Evolutionary conservation across 2,797 vertebrate genomes (phyloP), one percentile per base, ranked within the genome.

Genomic region (Sebastes jordani): DNA sequence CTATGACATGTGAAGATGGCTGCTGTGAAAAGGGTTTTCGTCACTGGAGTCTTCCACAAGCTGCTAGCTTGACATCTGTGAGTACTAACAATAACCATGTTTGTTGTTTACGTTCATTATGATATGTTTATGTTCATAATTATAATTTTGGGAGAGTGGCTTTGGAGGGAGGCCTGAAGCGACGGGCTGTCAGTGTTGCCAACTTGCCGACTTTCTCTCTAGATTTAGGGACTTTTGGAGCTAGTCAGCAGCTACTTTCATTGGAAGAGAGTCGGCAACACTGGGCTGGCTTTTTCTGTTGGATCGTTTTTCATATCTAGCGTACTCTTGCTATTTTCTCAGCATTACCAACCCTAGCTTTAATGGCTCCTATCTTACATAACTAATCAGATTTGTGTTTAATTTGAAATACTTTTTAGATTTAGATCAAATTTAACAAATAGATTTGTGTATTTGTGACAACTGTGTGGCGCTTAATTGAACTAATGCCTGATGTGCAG

Each of bases 201-300:
- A 2, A 46, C 16, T 18, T 18, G 42, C 0, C 1, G 16, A 46
- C 42, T 46, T 46, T 46, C 42, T 52, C 20, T 52, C 49, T 52
- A n/a, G 18, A 52, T n/a, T n/a, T 52, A 52, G 49, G 20, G 49
- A 52, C 20, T 52, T 52, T 20, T 5, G 49, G 49, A 52, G 49
- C 0, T 52, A n/a, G 8, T 52, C 20, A 20, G 7, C 3, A 46
- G 42, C 16, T 46, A 18, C 42, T 46, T 46, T 18, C 16, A 18
- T 46, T 46, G 42, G 42, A 46, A 46, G 16, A 18, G 42, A 18
- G 42, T 46, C 14, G 6, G 42, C 16, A 18, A 46, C 42, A 46
- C 42, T 46, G 0, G 42, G 42, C 3, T 46, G 16, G 16, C 0
- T 46, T 18, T 46, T 8, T 52, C 2, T 0, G 20, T 52, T 0